A percentile compares a stretch with the other conserved stretches of the same genome.
Evolutionary conservation across 2,797 vertebrate species (phyloP).

Genomic region (Eulemur rubriventer): DNA sequence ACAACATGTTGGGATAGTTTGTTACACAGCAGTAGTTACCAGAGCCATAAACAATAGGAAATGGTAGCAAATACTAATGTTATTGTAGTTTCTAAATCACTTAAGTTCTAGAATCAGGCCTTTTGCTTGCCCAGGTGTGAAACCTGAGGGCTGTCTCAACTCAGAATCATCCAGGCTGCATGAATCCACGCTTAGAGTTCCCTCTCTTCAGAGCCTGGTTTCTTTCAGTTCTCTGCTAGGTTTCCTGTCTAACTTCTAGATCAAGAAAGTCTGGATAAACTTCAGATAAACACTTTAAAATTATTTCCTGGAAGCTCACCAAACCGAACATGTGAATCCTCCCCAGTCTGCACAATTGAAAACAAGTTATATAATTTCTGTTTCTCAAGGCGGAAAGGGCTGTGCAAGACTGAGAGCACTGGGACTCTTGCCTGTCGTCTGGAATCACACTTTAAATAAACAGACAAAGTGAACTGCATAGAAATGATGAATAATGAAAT

Average conservation of each 20-base stretch:
- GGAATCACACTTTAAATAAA: slow-evolving; percentile 76
- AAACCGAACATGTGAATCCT: slow-evolving; percentile 74
- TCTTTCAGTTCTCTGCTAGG: not conserved
- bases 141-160: not conserved
- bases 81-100: not conserved
- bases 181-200: not conserved
- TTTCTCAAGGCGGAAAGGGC: slow-evolving; percentile 62
- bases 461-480: slow-evolving; percentile 47
- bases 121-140: not conserved
- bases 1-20: not conserved
- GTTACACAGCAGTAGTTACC: not conserved
- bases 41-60: not conserved
- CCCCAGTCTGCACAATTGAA: slow-evolving; percentile 65
- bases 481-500: slow-evolving; percentile 68
- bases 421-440: slow-evolving; percentile 64
- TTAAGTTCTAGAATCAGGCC: not conserved
- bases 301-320: slow-evolving; percentile 74
- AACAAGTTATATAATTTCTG: slow-evolving; percentile 80
- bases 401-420: slow-evolving; percentile 43
- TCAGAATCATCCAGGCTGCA: not conserved
- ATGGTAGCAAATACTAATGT: not conserved
- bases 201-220: not conserved
- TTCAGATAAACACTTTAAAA: slow-evolving; percentile 76
- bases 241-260: slow-evolving; percentile 68
- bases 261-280: slow-evolving; percentile 72